phyloP scores from a whole-genome alignment of 2,113 vertebrate genomes.

The Clinocottus analis region DNA sequence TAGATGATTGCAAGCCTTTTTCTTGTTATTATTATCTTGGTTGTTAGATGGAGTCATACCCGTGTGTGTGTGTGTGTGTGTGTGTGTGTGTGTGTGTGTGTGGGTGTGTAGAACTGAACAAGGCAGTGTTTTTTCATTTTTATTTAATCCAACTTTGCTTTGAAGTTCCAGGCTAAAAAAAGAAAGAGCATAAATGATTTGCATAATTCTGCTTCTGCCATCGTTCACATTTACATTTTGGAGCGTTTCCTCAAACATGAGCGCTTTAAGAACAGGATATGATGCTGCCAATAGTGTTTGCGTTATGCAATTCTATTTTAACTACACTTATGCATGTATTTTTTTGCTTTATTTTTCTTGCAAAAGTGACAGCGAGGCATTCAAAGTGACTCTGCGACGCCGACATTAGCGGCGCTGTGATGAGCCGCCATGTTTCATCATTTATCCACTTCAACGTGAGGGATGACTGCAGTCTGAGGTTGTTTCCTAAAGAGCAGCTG shows the following conservation, averaged over 20 bases:
- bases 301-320: neutral
- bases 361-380: neutral
- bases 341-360: neutral
- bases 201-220: neutral
- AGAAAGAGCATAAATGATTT: neutral
- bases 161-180: neutral
- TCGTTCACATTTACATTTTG: neutral
- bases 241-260: neutral
- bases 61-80: too few species aligned
- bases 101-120: too few species aligned
- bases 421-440: neutral
- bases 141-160: neutral
- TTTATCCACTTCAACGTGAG: neutral
- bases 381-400: too few species aligned
- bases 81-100: too few species aligned
- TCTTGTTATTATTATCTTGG: too few species aligned
- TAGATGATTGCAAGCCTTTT: too few species aligned
- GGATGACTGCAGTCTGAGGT: neutral
- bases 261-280: neutral
- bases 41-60: too few species aligned
- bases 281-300: too few species aligned
- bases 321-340: neutral
- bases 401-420: too few species aligned
- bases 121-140: too few species aligned
- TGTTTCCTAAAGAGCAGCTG: slow-evolving; percentile 2